These are phyloP conservation scores for Bos taurus DNA, from an alignment of 2,113 vertebrate species.

Conservation along the genomic window ARS-UCD2.0 NC_037342.1:6404501-6405000, in stretches of 20 bases:
- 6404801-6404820: neutral
- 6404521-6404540: neutral
- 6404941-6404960: slow-evolving; percentile 85
- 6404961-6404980: neutral
- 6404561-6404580: neutral
- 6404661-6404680: neutral
- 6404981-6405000: neutral
- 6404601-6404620: neutral
- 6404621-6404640: neutral
- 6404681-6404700: neutral
- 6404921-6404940: slow-evolving; percentile 98
- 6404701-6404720: neutral
- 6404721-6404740: neutral
- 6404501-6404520: neutral
- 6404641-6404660: neutral
- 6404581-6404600: neutral
- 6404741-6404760: neutral
- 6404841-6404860: slow-evolving; percentile 93
- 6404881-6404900: slow-evolving; percentile 98
- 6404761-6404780: neutral
- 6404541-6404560: neutral
- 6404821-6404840: neutral
- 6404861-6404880: slow-evolving; percentile 98
- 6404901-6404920: slow-evolving; percentile 95
- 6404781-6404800: neutral